These are phyloP conservation scores for Phasia obesa DNA, from an alignment of 2,888 invertebrate species.

Conservation along the genomic window DNA sequence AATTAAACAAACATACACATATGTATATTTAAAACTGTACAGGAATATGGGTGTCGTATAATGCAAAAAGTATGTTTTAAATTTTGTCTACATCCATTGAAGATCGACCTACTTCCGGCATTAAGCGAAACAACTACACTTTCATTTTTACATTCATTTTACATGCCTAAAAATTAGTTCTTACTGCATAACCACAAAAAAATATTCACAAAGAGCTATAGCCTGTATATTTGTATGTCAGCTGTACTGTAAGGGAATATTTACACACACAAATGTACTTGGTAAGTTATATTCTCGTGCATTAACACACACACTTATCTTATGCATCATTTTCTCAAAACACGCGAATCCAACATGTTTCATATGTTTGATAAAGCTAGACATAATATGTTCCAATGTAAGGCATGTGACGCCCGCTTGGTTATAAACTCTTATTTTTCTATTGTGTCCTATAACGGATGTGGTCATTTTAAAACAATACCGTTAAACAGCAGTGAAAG, in stretches of 20 bases:
- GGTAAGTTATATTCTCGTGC: no score
- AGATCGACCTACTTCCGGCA: constrained; percentile 61
- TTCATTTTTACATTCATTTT: constrained; percentile 5
- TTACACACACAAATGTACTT: not conserved
- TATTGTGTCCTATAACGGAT: constrained; percentile 58
- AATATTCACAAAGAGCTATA: constrained; percentile 51
- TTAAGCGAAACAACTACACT: constrained; percentile 51
- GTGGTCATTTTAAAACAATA: constrained; percentile 70
- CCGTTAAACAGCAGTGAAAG: constrained; percentile 50
- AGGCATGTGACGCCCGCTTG: constrained; percentile 62
- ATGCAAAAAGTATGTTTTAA: constrained; percentile 45
- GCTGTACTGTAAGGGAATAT: constrained; percentile 20
- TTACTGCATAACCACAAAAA: constrained; percentile 38
- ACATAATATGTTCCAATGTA: constrained; percentile 58
- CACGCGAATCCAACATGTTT: constrained; percentile 66
- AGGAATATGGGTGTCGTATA: constrained; percentile 12
- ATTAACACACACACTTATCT: not conserved
- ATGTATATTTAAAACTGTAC: not conserved
- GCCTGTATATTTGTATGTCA: constrained; percentile 24
- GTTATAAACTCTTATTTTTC: constrained; percentile 25
- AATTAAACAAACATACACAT: constrained; percentile 4
- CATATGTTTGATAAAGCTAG: constrained; percentile 63
- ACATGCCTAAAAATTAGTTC: constrained; percentile 43
- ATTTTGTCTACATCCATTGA: constrained; percentile 59
- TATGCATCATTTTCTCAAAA: constrained; percentile 62